Base-by-base conservation (phyloP, 1,140 invertebrate species). In the Solenopsis invicta region DNA sequence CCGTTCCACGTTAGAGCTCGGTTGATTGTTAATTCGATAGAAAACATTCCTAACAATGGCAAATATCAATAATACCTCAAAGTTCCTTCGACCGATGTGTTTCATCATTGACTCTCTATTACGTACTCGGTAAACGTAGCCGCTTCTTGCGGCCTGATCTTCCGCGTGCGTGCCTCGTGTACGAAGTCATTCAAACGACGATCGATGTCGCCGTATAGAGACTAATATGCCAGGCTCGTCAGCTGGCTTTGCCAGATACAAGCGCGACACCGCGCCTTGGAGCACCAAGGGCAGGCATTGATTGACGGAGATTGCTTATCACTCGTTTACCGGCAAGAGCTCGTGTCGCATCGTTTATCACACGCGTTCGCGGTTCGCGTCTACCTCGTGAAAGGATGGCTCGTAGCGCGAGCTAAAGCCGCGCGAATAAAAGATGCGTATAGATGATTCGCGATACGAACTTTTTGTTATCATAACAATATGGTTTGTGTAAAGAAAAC, bases 111-210 rank as follows among this genome's bases (percentile, higher is more conserved):
- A 21, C 62, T 86, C 78, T 76, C 54, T 62, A 41, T 76, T 86
- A 88, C 45, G 24, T 64, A 80, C 72, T 66, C 50, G 37, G 16
- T 4, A 48, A 29, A 54, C 41, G 72, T 78, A 67, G 34, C 29
- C 66, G 64, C 72, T 89, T 90, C 77, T 90, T 89, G 66, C 78
- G 66, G 24, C 85, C 72, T 64, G 87, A 90, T 87, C 89, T 91
- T 91, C 90, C 90, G 89, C 75, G 88, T 91, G 90, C 90, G 86
- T 91, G 90, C 82, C 52, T 84, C 69, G 90, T 76, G 66, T 89
- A 89, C 88, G 66, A 91, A 91, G 84, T 88, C 88, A 61, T 34
- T 88, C 72, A 71, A 87, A 87, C 71, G 62, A 80, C 81, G 71
- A 84, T 86, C 88, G 86, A 90, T 91, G 88, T 71, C 86, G 72